Conservation (phyloP, 2,113 vertebrate species). For the Galeopterus variegatus region DNA sequence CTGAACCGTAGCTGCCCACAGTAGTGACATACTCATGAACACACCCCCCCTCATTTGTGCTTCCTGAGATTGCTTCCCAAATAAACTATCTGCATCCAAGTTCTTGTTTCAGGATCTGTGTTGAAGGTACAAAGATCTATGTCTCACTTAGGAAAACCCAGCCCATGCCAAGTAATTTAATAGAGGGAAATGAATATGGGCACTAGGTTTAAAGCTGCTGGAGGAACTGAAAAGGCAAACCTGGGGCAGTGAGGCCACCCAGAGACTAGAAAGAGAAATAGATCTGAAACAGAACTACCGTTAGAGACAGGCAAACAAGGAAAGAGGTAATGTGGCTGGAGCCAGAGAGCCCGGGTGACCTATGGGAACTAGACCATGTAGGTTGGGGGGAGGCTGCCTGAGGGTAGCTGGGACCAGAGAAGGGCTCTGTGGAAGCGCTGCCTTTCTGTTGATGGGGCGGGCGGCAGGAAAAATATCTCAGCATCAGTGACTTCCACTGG, state of each 20-base stretch:
- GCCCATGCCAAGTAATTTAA: neutral
- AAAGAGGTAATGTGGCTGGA: neutral
- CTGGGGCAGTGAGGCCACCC: neutral
- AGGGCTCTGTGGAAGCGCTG: rapidly evolving
- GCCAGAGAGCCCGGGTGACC: rapidly evolving
- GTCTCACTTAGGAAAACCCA: neutral
- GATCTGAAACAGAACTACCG: rapidly evolving
- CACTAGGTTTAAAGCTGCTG: neutral
- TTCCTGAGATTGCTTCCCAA: neutral
- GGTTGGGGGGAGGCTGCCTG: rapidly evolving
- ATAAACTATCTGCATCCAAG: neutral
- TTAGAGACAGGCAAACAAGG: neutral
- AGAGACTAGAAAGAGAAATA: neutral
- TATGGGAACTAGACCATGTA: rapidly evolving
- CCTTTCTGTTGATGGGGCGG: no score
- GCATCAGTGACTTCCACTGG: neutral
- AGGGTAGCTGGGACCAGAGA: neutral
- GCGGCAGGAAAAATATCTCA: rapidly evolving
- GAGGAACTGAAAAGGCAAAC: neutral
- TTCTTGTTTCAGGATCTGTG: neutral
- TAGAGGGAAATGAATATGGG: rapidly evolving
- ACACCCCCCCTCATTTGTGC: rapidly evolving
- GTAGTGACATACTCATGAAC: rapidly evolving
- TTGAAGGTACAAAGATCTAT: neutral
- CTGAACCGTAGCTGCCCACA: neutral